phyloP scores from a whole-genome alignment of 1,140 invertebrate species.

The Zaprionus ghesquierei region DNA sequence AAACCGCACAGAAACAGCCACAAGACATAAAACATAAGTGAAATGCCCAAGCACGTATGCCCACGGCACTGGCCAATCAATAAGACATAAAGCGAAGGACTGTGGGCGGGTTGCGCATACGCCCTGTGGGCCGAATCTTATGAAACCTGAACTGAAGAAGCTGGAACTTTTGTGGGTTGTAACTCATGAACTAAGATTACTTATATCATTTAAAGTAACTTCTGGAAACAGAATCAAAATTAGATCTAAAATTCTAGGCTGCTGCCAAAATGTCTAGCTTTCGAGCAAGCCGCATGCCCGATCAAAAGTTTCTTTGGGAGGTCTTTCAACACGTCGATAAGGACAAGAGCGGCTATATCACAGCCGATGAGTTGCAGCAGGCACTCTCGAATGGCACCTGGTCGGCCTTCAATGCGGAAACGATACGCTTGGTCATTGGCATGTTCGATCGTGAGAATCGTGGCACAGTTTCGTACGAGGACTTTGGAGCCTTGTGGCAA shows the following conservation, averaged over 20 bases:
- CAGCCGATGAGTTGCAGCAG: conserved; percentile 93
- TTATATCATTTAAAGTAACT: too few relatives aligned
- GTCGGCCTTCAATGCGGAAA: conserved; percentile 98
- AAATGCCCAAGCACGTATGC: conserved; percentile 31
- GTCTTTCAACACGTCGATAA: conserved; percentile 93
- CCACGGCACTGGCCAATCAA: conserved; percentile 50
- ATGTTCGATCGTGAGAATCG: conserved; percentile 96
- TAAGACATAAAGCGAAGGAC: conserved; percentile 50
- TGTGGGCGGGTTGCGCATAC: conserved; percentile 44
- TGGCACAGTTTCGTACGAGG: conserved; percentile 95
- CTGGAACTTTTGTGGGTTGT: too few relatives aligned
- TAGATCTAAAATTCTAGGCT: neutral
- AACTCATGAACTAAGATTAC: too few relatives aligned
- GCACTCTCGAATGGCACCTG: conserved; percentile 98
- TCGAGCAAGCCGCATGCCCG: neutral
- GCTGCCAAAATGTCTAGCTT: neutral
- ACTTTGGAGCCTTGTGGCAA: conserved; percentile 97
- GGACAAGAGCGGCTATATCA: conserved; percentile 94
- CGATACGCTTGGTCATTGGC: conserved; percentile 87
- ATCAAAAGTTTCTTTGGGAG: conserved; percentile 87
- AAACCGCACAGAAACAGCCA: conserved; percentile 37
- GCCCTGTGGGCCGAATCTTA: neutral
- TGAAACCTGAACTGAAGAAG: too few relatives aligned
- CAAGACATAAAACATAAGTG: conserved; percentile 38
- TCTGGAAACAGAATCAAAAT: neutral